These are phyloP conservation scores for Calidris pygmaea DNA, from an alignment of 2,113 vertebrate species.

Conservation along the genomic window DNA sequence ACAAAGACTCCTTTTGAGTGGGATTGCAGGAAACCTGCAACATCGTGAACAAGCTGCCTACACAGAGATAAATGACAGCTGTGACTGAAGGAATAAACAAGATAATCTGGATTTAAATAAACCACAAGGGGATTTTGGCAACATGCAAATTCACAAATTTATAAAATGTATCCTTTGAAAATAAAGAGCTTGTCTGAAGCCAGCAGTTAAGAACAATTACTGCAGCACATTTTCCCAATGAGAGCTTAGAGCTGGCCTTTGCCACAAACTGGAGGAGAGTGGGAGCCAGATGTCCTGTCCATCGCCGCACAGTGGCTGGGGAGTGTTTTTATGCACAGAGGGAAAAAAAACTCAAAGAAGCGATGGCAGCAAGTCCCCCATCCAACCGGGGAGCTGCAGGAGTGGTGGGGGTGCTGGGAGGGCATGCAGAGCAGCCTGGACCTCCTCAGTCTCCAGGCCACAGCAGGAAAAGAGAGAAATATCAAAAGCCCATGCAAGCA, in stretches of 20 bases:
- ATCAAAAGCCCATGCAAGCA: not conserved
- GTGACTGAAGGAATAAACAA: constrained; percentile 77
- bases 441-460: not conserved
- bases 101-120: constrained; percentile 76
- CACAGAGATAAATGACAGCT: constrained; percentile 69
- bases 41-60: constrained; percentile 61
- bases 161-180: constrained; percentile 68
- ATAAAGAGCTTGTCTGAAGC: constrained; percentile 70
- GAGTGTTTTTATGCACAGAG: fast-evolving
- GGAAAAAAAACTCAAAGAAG: not conserved
- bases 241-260: not conserved
- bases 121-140: constrained; percentile 66
- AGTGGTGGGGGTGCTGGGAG: fast-evolving
- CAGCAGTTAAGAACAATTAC: constrained; percentile 42
- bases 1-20: constrained; percentile 51
- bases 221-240: not conserved
- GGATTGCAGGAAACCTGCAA: constrained; percentile 51
- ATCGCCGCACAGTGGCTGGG: fast-evolving
- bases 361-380: fast-evolving
- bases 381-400: not conserved
- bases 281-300: not conserved
- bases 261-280: not conserved
- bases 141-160: constrained; percentile 66
- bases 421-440: not conserved
- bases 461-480: not conserved